Evolutionary conservation across 2,113 vertebrate species (phyloP), one percentile per base, ranked within the genome.

Genomic region (Macquaria australasica): DNA sequence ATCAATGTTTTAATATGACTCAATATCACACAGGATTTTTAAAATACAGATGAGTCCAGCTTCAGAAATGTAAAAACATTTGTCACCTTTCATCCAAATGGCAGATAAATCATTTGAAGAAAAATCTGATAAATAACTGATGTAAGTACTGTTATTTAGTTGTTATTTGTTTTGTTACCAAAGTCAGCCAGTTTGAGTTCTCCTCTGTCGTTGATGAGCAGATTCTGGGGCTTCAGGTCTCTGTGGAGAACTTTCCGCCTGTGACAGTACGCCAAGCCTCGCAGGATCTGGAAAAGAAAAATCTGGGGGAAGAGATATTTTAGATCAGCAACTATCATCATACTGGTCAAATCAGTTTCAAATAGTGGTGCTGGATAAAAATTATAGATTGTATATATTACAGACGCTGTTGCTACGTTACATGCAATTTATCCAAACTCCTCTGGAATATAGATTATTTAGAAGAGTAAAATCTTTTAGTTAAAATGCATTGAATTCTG

Each of bases 121-220:
- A 51, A 64, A 37, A 59, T 14, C 14, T 45, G 4, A 51, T n/a
- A 11, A 55, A 68, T 28, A 66, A 18, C 12, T 50, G 3, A 64
- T 34, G 5, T 2, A 10, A 53, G 18, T 9, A 8, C 39, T 67
- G 25, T 1, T 2, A n/a, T n/a, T n/a, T n/a, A n/a, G n/a, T 58
- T 64, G 25, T 71, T 41, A 3, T 39, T 39, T 39, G 5, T 39
- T 6, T 25, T 63, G 87, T 84, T 93, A 97, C 97, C 97, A 70
- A 98, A 98, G 84, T 98, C 97, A 0, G 97, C 97, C 77, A 98
- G 95, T 83, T 98, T 98, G 87, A 98, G 97, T 64, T 98, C 97
- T 77, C 97, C 97, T 81, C 96, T 93, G 83, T 98, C 97, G 0
- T 96, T 98, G 89, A 98, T 97, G 56, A 98, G 96, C 69, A 98